Base-by-base conservation (phyloP, 2,888 invertebrate genomes). In the Tetropium fuscum region DNA sequence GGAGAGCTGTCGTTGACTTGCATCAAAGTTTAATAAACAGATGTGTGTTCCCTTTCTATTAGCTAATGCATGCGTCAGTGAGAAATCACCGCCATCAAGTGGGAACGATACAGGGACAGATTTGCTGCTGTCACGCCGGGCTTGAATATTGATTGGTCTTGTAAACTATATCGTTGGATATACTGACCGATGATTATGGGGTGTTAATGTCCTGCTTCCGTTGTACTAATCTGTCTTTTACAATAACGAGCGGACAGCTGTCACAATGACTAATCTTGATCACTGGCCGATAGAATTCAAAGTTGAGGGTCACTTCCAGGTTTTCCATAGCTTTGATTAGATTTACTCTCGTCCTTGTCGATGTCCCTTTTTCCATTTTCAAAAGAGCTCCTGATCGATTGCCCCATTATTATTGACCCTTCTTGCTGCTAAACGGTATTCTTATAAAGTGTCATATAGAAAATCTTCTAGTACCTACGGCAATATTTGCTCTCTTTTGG, bases 251-350 rank as follows among this genome's bases (percentile, higher is more conserved):
- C 7, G 32, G 34, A 47, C 47, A 47, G 47, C 43, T 40, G 49
- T 59, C 59, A 48, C n/a, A 20, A 53, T 58, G 54, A 58, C 53
- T 58, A 55, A 59, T 59, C 47, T 47, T 18, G 47, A 47, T 47
- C 44, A 18, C 27, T 10, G 10, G 32, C 11, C 34, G n/a, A 32
- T 19, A 34, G 47, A 34, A 47, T 47, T 19, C 34, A 47, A 34
- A 47, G 47, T 19, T 19, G 15, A 30, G 15, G 47, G 47, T 47
- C 47, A 34, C 47, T 30, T 6, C 11, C 10, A 10, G 45, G 10
- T 6, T 32, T 19, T 34, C 15, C 34, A 34, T 34, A 27, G 38
- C 19, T 10, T 1, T 19, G 38, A 38, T 38, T 16, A 18, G 38
- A 38, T 38, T 38, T 18, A 6, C 18, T 10, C 8, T n/a, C 38